These are phyloP conservation scores for Cephalopachus bancanus DNA, from an alignment of 2,797 vertebrate genomes.

Conservation along the genomic window DNA sequence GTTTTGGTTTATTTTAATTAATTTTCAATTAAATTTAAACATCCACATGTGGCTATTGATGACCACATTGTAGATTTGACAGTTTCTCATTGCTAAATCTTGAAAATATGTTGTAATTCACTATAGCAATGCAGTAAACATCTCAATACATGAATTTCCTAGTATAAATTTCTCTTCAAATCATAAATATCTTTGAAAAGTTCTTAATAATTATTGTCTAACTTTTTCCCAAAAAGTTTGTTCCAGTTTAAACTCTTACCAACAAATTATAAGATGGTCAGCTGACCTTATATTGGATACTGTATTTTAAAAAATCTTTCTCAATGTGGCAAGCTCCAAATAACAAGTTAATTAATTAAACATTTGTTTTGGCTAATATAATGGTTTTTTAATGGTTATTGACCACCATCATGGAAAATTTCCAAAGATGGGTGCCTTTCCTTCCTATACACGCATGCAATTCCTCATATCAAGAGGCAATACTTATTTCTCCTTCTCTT, in stretches of 20 bases:
- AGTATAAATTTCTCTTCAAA: constrained; percentile 48
- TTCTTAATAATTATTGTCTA: constrained; percentile 8
- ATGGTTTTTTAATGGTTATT: background rate
- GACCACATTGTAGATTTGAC: background rate
- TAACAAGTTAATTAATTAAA: background rate
- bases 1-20: constrained; percentile 29
- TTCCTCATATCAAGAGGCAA: background rate
- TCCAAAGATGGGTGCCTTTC: background rate
- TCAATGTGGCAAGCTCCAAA: background rate
- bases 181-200: background rate
- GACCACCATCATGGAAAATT: background rate
- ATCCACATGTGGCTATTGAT: background rate
- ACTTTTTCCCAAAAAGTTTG: background rate
- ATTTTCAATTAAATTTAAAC: constrained; percentile 36
- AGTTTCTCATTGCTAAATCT: background rate
- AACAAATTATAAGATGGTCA: background rate
- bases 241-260: background rate
- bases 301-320: constrained; percentile 10
- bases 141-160: background rate
- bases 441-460: background rate
- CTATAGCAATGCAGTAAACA: background rate
- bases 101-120: background rate
- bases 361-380: background rate
- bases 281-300: background rate
- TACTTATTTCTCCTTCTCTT: background rate